These are phyloP conservation scores for Cuniculus paca DNA, from an alignment of 2,797 vertebrate species.

Conservation along the genomic window DNA sequence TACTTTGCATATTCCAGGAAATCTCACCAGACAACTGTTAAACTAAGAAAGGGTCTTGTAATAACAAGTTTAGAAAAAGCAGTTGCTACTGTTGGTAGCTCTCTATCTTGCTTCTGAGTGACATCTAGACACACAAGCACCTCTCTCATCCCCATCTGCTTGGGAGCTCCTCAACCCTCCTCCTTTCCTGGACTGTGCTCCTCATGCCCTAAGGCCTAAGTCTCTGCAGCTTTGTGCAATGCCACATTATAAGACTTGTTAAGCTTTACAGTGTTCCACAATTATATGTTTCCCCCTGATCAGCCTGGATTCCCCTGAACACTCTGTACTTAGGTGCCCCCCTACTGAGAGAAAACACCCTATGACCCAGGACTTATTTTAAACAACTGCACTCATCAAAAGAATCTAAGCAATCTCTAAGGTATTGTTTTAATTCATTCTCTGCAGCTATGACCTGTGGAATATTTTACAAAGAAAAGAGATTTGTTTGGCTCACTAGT, in stretches of 20 bases:
- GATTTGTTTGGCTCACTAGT: neutral
- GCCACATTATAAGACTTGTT: accelerated
- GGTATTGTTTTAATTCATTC: neutral
- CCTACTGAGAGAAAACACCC: neutral
- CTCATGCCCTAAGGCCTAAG: neutral
- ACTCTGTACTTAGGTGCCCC: neutral
- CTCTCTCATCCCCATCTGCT: neutral
- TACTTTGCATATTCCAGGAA: neutral
- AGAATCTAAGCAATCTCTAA: neutral
- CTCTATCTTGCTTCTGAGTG: neutral
- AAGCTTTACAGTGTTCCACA: too few species aligned
- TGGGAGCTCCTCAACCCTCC: accelerated
- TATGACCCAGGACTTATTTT: neutral
- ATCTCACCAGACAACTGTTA: neutral
- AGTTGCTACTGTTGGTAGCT: neutral
- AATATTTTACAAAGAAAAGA: neutral
- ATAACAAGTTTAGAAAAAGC: neutral
- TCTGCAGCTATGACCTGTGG: neutral
- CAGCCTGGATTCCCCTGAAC: neutral
- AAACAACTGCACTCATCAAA: neutral
- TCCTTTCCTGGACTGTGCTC: too few species aligned
- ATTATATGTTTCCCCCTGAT: neutral
- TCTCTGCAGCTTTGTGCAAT: neutral
- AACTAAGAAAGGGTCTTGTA: neutral
- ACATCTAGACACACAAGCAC: neutral